phyloP scores from a whole-genome alignment of 2,888 invertebrate species.

The Lasioglossum vierecki region DNA sequence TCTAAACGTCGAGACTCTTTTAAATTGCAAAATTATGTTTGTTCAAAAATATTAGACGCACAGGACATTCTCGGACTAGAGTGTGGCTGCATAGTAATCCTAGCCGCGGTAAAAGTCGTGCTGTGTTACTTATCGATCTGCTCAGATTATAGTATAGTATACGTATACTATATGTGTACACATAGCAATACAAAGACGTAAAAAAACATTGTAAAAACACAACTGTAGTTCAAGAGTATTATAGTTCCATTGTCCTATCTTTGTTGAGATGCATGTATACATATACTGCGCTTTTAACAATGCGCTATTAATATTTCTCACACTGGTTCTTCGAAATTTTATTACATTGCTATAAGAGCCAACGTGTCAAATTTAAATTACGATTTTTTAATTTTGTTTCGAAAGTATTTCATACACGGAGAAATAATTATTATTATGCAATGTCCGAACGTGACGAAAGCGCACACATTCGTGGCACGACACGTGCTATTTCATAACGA shows the following conservation, averaged over 20 bases:
- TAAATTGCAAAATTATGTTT: not conserved
- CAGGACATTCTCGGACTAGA: not conserved
- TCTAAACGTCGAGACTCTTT: no score
- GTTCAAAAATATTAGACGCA: not conserved
- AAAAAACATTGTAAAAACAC: slow-evolving; percentile 22
- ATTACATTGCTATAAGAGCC: no score
- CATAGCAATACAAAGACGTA: slow-evolving; percentile 23
- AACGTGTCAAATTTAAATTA: no score
- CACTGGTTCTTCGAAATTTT: no score
- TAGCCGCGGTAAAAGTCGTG: slow-evolving; percentile 28
- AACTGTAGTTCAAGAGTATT: not conserved
- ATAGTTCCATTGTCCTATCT: slow-evolving; percentile 45
- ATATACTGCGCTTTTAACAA: not conserved
- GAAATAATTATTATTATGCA: slow-evolving; percentile 17
- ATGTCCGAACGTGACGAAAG: slow-evolving; percentile 38
- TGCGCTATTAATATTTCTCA: no score
- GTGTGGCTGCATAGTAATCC: slow-evolving; percentile 17
- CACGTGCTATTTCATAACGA: not conserved
- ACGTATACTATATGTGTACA: not conserved
- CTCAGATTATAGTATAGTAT: slow-evolving; percentile 24
- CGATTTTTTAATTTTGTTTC: no score
- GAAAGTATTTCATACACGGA: not conserved
- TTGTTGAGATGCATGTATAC: not conserved
- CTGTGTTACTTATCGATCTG: slow-evolving; percentile 44
- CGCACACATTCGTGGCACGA: not conserved